phyloP scores from a whole-genome alignment of 2,797 vertebrate genomes.

The Pseudomugil gertrudae region DNA sequence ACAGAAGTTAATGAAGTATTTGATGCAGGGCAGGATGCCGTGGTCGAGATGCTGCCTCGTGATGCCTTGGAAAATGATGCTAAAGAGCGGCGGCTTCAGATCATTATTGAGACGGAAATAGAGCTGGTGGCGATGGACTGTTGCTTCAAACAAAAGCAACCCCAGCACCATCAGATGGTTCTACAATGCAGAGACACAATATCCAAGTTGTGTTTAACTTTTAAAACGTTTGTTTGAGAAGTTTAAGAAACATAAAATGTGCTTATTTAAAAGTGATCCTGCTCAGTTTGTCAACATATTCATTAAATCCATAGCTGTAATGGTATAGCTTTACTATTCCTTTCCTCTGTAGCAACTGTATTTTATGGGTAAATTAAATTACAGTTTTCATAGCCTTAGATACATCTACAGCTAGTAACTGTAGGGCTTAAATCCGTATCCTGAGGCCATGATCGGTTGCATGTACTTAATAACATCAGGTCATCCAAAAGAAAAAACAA shows the following conservation, averaged over 20 bases:
- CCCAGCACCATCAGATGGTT: conserved; percentile 80
- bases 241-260: not conserved
- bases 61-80: conserved; percentile 73
- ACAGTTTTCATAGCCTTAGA: not conserved
- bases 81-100: conserved; percentile 67
- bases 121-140: conserved; percentile 74
- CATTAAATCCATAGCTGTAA: not conserved
- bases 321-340: not conserved
- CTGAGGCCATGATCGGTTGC: not conserved
- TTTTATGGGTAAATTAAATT: not conserved
- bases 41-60: conserved; percentile 74
- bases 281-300: not conserved
- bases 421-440: too few relatives aligned
- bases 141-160: conserved; percentile 77
- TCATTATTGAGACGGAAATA: conserved; percentile 71
- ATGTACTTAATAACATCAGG: not conserved
- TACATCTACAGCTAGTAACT: too few relatives aligned
- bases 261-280: not conserved
- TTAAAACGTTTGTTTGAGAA: not conserved
- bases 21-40: conserved; percentile 70
- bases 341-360: not conserved
- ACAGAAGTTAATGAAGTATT: conserved; percentile 82
- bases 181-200: conserved; percentile 49
- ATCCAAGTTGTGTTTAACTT: not conserved
- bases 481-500: not conserved